Base-by-base conservation (phyloP, 1,140 invertebrate genomes). In the Heliconius eleuchia region DNA sequence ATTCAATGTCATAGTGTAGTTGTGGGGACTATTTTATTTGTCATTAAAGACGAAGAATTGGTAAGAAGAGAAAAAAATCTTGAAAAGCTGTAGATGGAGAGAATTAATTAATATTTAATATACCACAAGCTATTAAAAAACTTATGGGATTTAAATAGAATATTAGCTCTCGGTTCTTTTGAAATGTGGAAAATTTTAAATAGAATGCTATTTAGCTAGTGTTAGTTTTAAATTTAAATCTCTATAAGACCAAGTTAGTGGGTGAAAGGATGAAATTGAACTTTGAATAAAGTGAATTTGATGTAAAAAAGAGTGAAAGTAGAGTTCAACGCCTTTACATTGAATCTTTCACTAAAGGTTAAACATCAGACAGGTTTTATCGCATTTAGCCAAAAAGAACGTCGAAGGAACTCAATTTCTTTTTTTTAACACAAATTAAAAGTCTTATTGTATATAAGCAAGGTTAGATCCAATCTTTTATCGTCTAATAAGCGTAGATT, bases 1-100 rank as follows among this genome's bases (percentile, higher is more conserved):
- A 13, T 66, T 66, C 60, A 66, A 66, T 66, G 60, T 66, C 60
- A 57, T 23, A 30, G 60, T 16, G 60, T 66, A 66, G 60, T 66
- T 16, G 23, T 16, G 27, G 60, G 3, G 23, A 16, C 11, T 16
- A 66, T 66, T 27, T 66, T 66, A 27, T 66, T 27, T 66, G 60
- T 16, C 23, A 5, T 66, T 30, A 66, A 66, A 13, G 60, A 66
- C 57, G 57, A 66, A 66, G 11, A 46, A 46, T 46, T 11, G 11
- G 13, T 13, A 46, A 46, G 3, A 16, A 46, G 42, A 46, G 4
- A 46, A 23, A 23, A 23, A 23, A 23, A 23, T 23, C 11, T 46
- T 46, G 42, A 0, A 46, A 46, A 46, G 13, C 18, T 52, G 0
- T 18, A 52, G 16, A 52, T 18, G 19, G 50, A 7, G 6, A 52